These are phyloP conservation scores for Caenorhabditis sp. DNA, from an alignment of 2,888 invertebrate genomes.

Conservation along the genomic window DNA sequence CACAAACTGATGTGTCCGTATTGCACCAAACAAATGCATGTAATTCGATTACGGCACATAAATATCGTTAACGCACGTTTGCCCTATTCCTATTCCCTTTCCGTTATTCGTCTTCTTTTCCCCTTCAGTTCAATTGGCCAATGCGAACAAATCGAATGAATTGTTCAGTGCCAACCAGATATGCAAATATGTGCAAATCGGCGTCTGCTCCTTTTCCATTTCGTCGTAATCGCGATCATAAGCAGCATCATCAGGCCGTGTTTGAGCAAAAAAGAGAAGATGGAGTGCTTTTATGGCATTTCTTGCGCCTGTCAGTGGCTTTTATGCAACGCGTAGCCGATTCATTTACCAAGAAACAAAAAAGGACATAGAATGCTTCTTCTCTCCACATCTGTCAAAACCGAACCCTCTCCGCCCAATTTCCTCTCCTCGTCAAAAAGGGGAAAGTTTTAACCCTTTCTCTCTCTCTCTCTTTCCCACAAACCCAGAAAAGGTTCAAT, in stretches of 20 bases:
- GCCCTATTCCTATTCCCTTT: neutral
- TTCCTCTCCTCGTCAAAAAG: no score
- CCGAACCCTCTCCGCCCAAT: no score
- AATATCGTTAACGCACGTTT: slow-evolving; percentile 20
- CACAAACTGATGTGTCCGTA: slow-evolving; percentile 16
- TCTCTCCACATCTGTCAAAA: no score
- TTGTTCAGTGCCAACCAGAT: no score
- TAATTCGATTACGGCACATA: slow-evolving; percentile 35
- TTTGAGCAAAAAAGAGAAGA: neutral
- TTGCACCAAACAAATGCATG: slow-evolving; percentile 35
- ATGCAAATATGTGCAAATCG: no score
- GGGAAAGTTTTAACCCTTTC: no score
- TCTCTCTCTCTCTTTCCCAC: neutral
- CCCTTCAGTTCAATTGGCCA: no score
- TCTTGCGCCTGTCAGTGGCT: neutral
- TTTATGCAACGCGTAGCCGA: neutral
- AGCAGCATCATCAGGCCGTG: neutral
- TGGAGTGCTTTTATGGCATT: neutral
- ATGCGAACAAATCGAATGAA: no score
- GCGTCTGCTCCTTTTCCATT: slow-evolving; percentile 3
- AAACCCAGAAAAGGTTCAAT: no score
- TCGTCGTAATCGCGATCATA: neutral
- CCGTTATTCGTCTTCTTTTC: neutral
- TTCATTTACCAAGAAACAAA: neutral
- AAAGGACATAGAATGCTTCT: no score